A percentile compares a stretch with the other conserved stretches of the same genome.
phyloP scores from a whole-genome alignment of 2,113 vertebrate genomes.

The Ictidomys tridecemlineatus region DNA sequence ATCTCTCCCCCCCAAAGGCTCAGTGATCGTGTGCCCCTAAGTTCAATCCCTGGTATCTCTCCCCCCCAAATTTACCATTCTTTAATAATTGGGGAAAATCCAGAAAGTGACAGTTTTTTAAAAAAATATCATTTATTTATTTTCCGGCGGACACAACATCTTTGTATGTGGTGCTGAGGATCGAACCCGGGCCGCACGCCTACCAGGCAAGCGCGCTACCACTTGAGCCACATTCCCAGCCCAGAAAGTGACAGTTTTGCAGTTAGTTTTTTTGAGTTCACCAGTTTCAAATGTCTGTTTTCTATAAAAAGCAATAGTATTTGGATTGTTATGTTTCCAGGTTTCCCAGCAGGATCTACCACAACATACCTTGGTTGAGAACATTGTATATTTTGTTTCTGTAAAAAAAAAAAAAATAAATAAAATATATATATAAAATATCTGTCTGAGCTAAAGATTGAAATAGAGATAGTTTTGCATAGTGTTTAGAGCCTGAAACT shows the following conservation, averaged over 20 bases:
- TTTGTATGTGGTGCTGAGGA: too few relatives aligned
- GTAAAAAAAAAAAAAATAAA: too few relatives aligned
- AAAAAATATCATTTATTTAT: too few relatives aligned
- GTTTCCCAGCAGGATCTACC: background rate
- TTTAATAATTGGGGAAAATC: background rate
- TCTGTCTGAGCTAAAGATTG: background rate
- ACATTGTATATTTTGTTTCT: background rate
- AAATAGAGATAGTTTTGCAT: background rate
- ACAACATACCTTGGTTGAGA: background rate
- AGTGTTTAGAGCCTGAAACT: background rate
- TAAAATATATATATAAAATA: background rate
- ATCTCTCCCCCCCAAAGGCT: too few relatives aligned
- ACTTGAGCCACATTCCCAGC: too few relatives aligned
- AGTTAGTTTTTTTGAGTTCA: background rate
- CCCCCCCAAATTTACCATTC: background rate
- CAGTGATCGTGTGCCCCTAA: too few relatives aligned
- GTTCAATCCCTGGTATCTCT: too few relatives aligned
- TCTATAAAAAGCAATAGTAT: background rate
- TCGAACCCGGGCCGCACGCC: too few relatives aligned
- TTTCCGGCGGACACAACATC: too few relatives aligned
- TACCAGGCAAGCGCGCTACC: too few relatives aligned
- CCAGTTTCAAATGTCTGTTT: background rate
- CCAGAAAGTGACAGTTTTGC: background rate
- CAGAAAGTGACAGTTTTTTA: background rate
- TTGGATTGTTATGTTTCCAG: background rate